phyloP scores from a whole-genome alignment of 2,113 vertebrate genomes.

The Austrofundulus limnaeus region DNA sequence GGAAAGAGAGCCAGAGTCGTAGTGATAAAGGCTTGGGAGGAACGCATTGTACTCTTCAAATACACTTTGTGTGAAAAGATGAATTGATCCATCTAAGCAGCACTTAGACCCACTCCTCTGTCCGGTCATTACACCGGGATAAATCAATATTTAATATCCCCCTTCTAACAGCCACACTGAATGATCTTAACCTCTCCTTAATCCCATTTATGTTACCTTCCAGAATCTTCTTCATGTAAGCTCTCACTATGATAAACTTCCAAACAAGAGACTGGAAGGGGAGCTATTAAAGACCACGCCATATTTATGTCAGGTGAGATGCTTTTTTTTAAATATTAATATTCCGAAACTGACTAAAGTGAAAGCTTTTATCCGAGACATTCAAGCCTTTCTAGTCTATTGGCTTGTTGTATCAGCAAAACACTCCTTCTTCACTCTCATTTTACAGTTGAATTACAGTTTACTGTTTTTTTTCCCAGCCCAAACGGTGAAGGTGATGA shows the following conservation, averaged over 20 bases:
- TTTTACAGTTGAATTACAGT: conserved; percentile 63
- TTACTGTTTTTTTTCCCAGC: conserved; percentile 66
- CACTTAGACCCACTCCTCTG: conserved; percentile 85
- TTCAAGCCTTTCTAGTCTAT: conserved; percentile 59
- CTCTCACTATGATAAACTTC: conserved; percentile 84
- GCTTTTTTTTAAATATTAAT: conserved; percentile 81
- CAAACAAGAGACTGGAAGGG: conserved; percentile 77
- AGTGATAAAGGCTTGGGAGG: conserved; percentile 59
- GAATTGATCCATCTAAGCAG: conserved; percentile 86
- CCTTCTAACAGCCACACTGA: conserved; percentile 78
- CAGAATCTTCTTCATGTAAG: conserved; percentile 79
- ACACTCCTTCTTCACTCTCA: conserved; percentile 38
- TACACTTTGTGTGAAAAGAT: conserved; percentile 85
- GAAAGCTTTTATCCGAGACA: conserved; percentile 79
- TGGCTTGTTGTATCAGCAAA: conserved; percentile 71
- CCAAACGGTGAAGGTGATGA: conserved; percentile 64
- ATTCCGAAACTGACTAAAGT: conserved; percentile 82
- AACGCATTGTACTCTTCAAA: conserved; percentile 75
- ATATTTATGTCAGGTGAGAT: conserved; percentile 85
- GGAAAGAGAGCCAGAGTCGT: conserved; percentile 18
- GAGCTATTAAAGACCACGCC: conserved; percentile 76
- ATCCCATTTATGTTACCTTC: conserved; percentile 89
- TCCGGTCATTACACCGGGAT: conserved; percentile 81
- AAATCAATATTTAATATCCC: conserved; percentile 95
- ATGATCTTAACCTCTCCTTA: conserved; percentile 91